Base-by-base conservation (phyloP, 2,888 invertebrate genomes). In the Ellobium chinense region DNA sequence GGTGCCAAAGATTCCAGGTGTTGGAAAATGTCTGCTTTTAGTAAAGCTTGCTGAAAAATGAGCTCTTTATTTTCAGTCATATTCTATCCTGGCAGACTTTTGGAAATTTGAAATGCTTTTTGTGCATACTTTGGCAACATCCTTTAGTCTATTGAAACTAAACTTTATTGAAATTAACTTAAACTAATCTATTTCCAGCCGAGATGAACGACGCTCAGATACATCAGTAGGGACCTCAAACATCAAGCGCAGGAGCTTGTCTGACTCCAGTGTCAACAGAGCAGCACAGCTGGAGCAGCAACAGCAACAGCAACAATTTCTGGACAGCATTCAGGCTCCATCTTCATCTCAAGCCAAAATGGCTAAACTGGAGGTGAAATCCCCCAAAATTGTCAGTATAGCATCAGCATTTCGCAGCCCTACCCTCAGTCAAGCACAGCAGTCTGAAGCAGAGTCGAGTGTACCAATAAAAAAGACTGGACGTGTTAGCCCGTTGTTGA, bases 341-440 rank as follows among this genome's bases (percentile, higher is more conserved):
- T 46, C 72, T 18, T 80, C 84, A 21, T 83, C 86, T 7, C 84
- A 86, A 21, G 87, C 90, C 14, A 90, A 90, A 84, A 88, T 90
- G 69, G 88, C 88, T 21, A 89, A 88, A 78, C 84, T 89, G 7
- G 90, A 90, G 78, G 88, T 89, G 12, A 87, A 88, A 31, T 88
- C 90, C 0, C 88, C 89, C 0, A 82, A 84, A 24, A 81, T 88
- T 0, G 80, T 86, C 34, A 84, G 86, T 7, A 69, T 85, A 5
- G 77, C n/a, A 80, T 79, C 79, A 68, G 78, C 58, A 46, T 78
- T 46, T 78, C 75, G 14, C 31, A 79, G 27, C 24, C 77, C 81
- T 21, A 75, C 80, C 2, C 69, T 73, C 4, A 63, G 66, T 56
- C 31, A 72, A 7, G 36, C 75, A 37, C 58, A 2, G 34, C 34